Conservation (phyloP, 2,113 vertebrate genomes). For the Apeltes quadracus region DNA sequence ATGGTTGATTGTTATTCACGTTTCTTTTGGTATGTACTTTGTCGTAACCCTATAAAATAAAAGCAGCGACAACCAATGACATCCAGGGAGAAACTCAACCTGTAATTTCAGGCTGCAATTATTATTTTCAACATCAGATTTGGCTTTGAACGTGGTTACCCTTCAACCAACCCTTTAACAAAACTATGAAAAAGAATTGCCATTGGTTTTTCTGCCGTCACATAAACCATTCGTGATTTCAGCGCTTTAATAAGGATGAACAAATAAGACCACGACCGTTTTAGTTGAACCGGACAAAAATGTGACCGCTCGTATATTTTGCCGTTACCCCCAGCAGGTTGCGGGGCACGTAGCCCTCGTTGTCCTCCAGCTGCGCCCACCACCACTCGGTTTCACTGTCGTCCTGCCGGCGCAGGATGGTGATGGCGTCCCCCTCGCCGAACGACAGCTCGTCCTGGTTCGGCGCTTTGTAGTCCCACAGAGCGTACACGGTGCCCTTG, state of each 20-base stretch:
- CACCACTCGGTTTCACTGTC: constrained; percentile 96
- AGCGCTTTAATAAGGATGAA: background rate
- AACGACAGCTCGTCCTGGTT: constrained; percentile 91
- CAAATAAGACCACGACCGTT: background rate
- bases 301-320: background rate
- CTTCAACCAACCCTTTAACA: background rate
- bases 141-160: too few relatives aligned
- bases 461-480: constrained; percentile 94
- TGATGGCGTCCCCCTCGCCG: constrained; percentile 91
- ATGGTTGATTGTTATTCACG: background rate
- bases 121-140: background rate
- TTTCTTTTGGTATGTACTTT: background rate
- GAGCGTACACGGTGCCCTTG: constrained; percentile 90
- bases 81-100: background rate
- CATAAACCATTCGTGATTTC: background rate
- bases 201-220: background rate
- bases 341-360: constrained; percentile 94
- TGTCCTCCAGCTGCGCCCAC: constrained; percentile 93
- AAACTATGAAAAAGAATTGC: background rate
- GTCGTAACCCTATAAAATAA: background rate
- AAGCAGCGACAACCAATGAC: background rate
- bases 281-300: background rate
- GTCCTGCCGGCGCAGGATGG: constrained; percentile 89
- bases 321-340: constrained; percentile 92
- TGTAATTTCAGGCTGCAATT: background rate